phyloP scores from a whole-genome alignment of 2,113 vertebrate species.

The Thamnophis sirtalis region DNA sequence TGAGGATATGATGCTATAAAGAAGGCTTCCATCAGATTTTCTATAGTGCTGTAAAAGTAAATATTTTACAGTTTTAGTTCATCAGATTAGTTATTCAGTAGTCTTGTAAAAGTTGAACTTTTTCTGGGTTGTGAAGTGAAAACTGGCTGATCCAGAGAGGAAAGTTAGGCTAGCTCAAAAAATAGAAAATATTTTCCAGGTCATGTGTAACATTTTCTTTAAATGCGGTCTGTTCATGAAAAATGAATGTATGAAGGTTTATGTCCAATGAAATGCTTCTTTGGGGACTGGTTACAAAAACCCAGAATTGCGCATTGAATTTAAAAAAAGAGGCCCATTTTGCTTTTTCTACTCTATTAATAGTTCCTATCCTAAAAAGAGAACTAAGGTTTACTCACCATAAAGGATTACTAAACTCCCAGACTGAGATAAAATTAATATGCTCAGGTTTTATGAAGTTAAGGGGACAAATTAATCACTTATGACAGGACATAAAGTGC shows the following conservation, averaged over 20 bases:
- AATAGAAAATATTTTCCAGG: not conserved
- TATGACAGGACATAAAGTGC: not conserved
- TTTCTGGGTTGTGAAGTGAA: not conserved
- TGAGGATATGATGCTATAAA: not conserved
- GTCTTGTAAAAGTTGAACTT: conserved; percentile 36
- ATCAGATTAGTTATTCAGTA: conserved; percentile 29
- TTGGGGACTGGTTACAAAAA: not conserved
- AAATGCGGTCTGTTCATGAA: not conserved
- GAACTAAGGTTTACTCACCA: not conserved
- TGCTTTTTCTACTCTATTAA: not conserved
- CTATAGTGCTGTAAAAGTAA: conserved; percentile 41
- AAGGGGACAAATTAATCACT: not conserved
- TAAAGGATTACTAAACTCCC: not conserved
- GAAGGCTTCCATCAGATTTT: conserved; percentile 27
- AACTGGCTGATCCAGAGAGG: not conserved
- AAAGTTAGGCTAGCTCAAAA: conserved; percentile 1
- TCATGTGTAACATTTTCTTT: conserved; percentile 5
- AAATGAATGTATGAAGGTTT: conserved; percentile 3
- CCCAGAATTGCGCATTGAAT: not conserved
- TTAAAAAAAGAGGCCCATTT: not conserved
- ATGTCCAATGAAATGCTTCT: not conserved
- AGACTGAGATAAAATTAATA: not conserved
- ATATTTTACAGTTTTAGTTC: not conserved
- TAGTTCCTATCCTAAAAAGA: not conserved
- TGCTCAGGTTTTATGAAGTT: not conserved